phyloP scores from a whole-genome alignment of 1,140 invertebrate species.

The Polyergus mexicanus region DNA sequence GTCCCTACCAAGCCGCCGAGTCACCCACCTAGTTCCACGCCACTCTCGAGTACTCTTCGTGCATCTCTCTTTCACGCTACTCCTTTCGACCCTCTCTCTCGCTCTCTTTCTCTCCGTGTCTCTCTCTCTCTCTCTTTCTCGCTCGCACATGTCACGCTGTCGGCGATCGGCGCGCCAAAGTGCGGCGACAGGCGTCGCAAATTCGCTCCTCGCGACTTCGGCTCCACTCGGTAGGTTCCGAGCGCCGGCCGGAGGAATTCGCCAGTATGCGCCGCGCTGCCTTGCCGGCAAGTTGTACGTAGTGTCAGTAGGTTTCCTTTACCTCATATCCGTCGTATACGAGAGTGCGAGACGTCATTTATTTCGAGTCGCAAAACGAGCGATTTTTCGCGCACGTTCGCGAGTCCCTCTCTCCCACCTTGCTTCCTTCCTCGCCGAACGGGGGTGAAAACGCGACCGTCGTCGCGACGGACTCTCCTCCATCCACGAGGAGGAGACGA shows the following conservation, averaged over 20 bases:
- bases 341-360: background rate
- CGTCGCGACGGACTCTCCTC: too few species aligned
- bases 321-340: background rate
- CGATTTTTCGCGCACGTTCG: background rate
- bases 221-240: slow-evolving; percentile 69
- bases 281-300: slow-evolving; percentile 79
- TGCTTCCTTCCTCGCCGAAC: background rate
- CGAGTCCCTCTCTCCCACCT: too few species aligned
- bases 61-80: slow-evolving; percentile 9
- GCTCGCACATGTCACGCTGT: slow-evolving; percentile 7
- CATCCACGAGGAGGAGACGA: too few species aligned
- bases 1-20: slow-evolving; percentile 47
- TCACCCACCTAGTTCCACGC: slow-evolving; percentile 67
- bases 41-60: slow-evolving; percentile 23
- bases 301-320: slow-evolving; percentile 16
- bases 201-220: slow-evolving; percentile 72
- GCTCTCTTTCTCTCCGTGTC: background rate
- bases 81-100: background rate
- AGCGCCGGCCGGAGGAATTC: slow-evolving; percentile 64
- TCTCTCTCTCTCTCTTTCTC: slow-evolving; percentile 13
- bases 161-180: slow-evolving; percentile 33
- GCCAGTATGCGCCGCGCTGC: slow-evolving; percentile 84
- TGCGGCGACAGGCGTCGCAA: slow-evolving; percentile 75
- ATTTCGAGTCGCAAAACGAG: slow-evolving; percentile 5
- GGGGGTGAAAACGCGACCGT: background rate